Evolutionary conservation across 2,113 vertebrate species (phyloP).

Genomic region (Gadus chalcogrammus): DNA sequence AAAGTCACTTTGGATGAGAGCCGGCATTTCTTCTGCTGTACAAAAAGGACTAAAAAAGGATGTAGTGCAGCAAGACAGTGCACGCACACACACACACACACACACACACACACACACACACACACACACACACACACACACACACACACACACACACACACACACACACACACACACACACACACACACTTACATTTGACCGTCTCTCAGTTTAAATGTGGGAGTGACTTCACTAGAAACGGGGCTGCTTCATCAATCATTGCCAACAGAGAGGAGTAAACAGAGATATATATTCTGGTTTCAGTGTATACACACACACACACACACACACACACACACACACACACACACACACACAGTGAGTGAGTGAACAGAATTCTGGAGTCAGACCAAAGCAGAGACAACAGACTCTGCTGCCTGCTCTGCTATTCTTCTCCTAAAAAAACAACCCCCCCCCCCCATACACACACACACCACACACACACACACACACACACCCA

Average conservation of each 20-base stretch:
- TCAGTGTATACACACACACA: too few species aligned
- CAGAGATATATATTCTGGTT: too few species aligned
- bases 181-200: too few species aligned
- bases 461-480: neutral
- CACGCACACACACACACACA: neutral
- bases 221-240: too few species aligned
- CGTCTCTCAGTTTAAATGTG: too few species aligned
- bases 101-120: neutral
- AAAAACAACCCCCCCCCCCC: constrained; percentile 10
- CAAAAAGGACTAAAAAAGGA: neutral
- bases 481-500: too few species aligned
- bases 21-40: neutral
- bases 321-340: neutral
- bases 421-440: neutral
- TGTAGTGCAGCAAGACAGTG: neutral
- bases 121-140: too few species aligned
- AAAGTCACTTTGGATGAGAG: neutral
- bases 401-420: too few species aligned
- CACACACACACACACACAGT: neutral
- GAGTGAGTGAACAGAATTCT: neutral
- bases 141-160: too few species aligned
- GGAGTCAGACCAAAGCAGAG: neutral
- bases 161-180: too few species aligned
- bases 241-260: too few species aligned
- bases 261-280: too few species aligned